Evolutionary conservation across 2,888 invertebrate species (phyloP), one percentile per base, ranked within the genome.

Genomic region (Corbicula japonica): DNA sequence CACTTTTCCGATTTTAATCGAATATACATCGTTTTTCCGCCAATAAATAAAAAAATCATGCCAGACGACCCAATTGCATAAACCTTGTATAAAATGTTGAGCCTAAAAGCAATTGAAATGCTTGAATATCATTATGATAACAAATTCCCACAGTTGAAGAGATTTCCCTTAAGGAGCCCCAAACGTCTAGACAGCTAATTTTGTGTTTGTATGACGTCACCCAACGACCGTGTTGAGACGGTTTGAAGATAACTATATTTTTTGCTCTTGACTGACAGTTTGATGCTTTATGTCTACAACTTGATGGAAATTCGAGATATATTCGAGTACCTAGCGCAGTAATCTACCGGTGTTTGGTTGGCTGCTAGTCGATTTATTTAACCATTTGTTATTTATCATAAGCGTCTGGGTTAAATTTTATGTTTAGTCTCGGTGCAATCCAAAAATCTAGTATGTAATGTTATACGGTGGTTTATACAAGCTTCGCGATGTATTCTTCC

Each of bases 291-390:
- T 54, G 66, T 66, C 54, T 65, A 65, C 65, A 23, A 34, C 65
- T 66, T 41, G 54, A 66, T 54, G 28, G 66, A 66, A 66, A 66
- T 66, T 66, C 30, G 41, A 66, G 66, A 66, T 54, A 66, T 30
- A 52, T 66, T 54, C 41, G 54, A 66, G 66, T 66, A 66, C 30
- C 28, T 23, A 30, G 18, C 35, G 66, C n/a, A 54, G 54, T 66
- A 66, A 54, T 30, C 28, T 66, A 35, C 23, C 41, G 30, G 41
- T 26, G 18, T 30, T 54, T 41, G 38, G 12, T 10, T 41, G 41
- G 28, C 41, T 66, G 28, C 21, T 52, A 30, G 54, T 66, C 21
- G 52, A 66, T 28, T 58, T 35, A 23, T 35, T 32, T 34, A 21
- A 28, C 34, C 35, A 30, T 58, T n/a, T 35, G 35, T 4, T 35